Percentiles rank a stretch among this genome's conserved stretches.
These are phyloP conservation scores for Coelogynopora nodosa DNA, from an alignment of 2,888 invertebrate species.

Conservation along the genomic window DNA sequence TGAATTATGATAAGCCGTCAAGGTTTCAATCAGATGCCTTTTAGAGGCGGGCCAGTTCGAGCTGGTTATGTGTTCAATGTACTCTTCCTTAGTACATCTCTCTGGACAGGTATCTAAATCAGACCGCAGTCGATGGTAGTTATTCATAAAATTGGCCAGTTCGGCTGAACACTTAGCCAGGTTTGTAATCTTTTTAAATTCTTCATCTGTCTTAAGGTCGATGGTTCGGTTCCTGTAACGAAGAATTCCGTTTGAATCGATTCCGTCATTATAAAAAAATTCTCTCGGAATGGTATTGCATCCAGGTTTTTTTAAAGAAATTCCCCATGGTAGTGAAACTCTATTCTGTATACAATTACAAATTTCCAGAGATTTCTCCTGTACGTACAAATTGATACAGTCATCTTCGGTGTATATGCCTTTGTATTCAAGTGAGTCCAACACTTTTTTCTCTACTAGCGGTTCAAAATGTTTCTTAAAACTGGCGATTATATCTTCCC, in stretches of 20 bases:
- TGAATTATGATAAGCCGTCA: background rate
- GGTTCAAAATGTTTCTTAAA: background rate
- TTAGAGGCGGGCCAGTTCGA: background rate
- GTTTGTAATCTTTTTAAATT: background rate
- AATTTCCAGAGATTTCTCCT: background rate
- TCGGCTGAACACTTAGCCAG: background rate
- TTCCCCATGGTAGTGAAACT: background rate
- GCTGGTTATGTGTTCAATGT: background rate
- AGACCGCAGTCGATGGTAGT: background rate
- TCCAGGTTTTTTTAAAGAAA: background rate
- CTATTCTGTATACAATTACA: background rate
- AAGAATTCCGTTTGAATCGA: background rate
- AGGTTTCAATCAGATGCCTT: background rate
- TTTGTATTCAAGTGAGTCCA: background rate
- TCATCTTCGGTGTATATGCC: background rate
- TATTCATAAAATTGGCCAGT: background rate
- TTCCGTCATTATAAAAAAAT: background rate
- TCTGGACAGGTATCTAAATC: background rate
- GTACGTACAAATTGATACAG: background rate
- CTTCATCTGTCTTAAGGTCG: background rate
- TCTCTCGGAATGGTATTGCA: background rate
- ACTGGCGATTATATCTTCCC: background rate
- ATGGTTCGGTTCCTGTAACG: background rate
- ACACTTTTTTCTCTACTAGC: background rate
- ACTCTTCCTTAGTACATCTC: background rate